Conservation (phyloP, 1,140 invertebrate species). For the Bacillus rossius region DNA sequence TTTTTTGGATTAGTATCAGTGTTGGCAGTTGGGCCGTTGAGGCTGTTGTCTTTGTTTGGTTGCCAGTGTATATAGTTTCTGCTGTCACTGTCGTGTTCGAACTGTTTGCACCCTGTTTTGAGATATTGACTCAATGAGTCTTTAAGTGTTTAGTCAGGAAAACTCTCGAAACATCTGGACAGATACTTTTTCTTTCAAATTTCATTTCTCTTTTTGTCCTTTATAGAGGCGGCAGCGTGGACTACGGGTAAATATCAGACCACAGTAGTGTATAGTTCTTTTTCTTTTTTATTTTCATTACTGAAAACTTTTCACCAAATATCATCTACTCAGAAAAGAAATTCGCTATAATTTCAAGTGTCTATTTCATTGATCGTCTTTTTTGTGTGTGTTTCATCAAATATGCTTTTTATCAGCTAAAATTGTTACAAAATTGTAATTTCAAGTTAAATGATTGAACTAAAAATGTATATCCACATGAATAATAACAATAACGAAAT, state of each 20-base stretch:
- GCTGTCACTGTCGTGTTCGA: conserved; percentile 1
- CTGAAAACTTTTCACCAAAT: conserved; percentile 1
- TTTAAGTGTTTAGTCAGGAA: not conserved
- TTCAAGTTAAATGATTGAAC: too few relatives aligned
- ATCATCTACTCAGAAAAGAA: too few relatives aligned
- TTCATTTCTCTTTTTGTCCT: conserved; percentile 9
- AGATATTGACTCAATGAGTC: not conserved
- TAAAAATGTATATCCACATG: too few relatives aligned
- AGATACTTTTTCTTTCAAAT: not conserved
- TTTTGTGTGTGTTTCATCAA: too few relatives aligned
- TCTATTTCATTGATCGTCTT: too few relatives aligned
- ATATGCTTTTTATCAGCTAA: too few relatives aligned
- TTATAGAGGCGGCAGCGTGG: conserved; percentile 21
- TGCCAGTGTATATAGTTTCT: not conserved
- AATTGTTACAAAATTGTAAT: too few relatives aligned
- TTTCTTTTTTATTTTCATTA: not conserved
- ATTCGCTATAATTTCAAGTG: too few relatives aligned
- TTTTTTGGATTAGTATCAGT: not conserved
- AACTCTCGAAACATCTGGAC: not conserved
- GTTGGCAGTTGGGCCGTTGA: not conserved
- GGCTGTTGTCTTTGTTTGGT: too few relatives aligned
- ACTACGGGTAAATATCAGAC: conserved; percentile 21
- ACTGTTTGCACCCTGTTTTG: not conserved
- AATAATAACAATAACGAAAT: too few relatives aligned
- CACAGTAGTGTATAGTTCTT: not conserved